Evolutionary conservation across 2,113 vertebrate genomes (phyloP).

Genomic region (Diadophis punctatus): DNA sequence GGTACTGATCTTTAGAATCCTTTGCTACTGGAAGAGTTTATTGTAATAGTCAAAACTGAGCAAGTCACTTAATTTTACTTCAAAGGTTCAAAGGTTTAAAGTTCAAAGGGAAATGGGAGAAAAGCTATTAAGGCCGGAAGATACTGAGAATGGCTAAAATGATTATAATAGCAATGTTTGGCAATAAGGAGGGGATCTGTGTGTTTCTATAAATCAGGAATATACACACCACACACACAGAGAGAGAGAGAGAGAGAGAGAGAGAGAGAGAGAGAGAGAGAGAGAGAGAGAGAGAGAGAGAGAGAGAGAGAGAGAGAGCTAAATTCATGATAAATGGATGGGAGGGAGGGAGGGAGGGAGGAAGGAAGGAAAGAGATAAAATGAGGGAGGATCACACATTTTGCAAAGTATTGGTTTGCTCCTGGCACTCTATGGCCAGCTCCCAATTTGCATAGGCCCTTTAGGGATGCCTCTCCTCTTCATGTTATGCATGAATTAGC

Average conservation of each 20-base stretch:
- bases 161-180: neutral
- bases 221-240: too few species aligned
- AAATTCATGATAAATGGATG: neutral
- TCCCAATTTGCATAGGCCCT: neutral
- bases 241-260: too few species aligned
- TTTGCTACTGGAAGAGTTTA: neutral
- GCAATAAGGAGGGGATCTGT: neutral
- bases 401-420: neutral
- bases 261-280: too few species aligned
- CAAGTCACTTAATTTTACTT: neutral
- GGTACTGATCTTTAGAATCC: neutral
- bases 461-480: neutral
- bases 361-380: neutral
- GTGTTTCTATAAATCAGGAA: too few species aligned
- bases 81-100: too few species aligned
- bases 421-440: too few species aligned
- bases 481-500: neutral
- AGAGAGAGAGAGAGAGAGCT: neutral
- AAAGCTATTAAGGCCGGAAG: neutral
- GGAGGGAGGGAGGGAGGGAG: neutral
- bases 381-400: neutral
- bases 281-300: too few species aligned
- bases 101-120: neutral
- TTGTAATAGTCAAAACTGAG: neutral
- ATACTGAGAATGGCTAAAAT: neutral